These are phyloP conservation scores for Paraplagusia blochii DNA, from an alignment of 2,113 vertebrate genomes.

Conservation along the genomic window DNA sequence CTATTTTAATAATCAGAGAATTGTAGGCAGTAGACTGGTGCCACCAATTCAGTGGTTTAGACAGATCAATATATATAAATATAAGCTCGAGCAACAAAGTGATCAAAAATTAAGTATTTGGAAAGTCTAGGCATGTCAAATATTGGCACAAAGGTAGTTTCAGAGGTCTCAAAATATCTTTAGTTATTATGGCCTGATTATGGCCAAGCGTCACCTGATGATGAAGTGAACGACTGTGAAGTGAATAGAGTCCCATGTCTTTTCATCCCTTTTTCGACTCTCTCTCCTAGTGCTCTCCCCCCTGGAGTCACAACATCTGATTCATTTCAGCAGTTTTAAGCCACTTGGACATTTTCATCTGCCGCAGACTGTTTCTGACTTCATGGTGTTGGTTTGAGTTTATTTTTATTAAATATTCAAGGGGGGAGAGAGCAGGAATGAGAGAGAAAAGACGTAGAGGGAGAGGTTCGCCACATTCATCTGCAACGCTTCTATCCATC, in stretches of 20 bases:
- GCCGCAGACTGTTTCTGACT: slow-evolving; percentile 84
- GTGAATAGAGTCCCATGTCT: no score
- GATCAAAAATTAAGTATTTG: no score
- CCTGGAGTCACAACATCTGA: slow-evolving; percentile 14
- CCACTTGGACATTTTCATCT: slow-evolving; percentile 79
- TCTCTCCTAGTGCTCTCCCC: slow-evolving; percentile 11
- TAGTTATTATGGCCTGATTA: no score
- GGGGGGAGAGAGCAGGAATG: slow-evolving; percentile 35
- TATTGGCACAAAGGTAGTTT: no score
- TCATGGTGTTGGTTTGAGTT: slow-evolving; percentile 86
- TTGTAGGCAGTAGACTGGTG: no score
- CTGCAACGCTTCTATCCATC: slow-evolving; percentile 46
- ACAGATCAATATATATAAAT: no score
- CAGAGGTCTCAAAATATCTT: no score
- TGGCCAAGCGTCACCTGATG: background rate
- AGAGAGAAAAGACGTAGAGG: slow-evolving; percentile 36
- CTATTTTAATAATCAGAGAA: no score
- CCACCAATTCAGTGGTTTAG: no score
- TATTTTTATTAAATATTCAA: slow-evolving; percentile 92
- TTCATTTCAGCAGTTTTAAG: slow-evolving; percentile 48
- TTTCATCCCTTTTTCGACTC: background rate
- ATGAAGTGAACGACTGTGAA: background rate
- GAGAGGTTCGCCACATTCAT: slow-evolving; percentile 71
- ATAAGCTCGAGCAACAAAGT: no score
- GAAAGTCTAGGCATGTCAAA: no score